Evolutionary conservation across 2,113 vertebrate genomes (phyloP).

Genomic region (Leptocoma aspasia): DNA sequence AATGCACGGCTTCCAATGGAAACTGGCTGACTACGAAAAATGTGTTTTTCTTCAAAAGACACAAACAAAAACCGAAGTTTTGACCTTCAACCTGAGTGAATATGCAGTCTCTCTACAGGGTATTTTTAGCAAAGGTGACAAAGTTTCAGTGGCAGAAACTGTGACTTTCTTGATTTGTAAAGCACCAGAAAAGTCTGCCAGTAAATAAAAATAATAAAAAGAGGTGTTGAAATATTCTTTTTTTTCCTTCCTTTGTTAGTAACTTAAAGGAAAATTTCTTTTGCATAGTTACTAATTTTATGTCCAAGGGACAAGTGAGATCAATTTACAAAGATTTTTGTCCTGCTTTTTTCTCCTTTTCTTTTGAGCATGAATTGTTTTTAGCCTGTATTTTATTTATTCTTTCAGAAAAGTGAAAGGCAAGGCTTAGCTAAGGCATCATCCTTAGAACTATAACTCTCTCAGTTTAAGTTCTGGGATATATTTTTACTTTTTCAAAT

Average conservation of each 20-base stretch:
- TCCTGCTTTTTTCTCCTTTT: not conserved
- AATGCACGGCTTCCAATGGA: not conserved
- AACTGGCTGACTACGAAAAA: conserved; percentile 7
- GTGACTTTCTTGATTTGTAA: not conserved
- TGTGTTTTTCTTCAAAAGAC: not conserved
- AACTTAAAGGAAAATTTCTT: not conserved
- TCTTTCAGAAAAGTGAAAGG: not conserved
- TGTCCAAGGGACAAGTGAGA: not conserved
- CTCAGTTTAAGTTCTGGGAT: not conserved
- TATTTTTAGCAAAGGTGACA: conserved; percentile 21
- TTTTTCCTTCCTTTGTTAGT: not conserved
- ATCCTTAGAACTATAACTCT: not conserved
- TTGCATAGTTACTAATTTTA: not conserved
- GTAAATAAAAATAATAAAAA: not conserved
- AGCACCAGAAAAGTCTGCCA: not conserved
- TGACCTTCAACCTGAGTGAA: conserved; percentile 47
- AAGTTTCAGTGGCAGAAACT: not conserved
- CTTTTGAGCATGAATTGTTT: not conserved
- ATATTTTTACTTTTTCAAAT: conserved; percentile 24
- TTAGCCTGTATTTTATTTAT: not conserved
- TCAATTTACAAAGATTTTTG: not conserved
- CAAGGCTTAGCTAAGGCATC: not conserved
- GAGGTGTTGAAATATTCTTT: not conserved
- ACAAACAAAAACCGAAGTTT: conserved; percentile 42
- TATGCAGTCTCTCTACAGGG: not conserved